These are phyloP conservation scores for Heterocephalus glaber DNA, from an alignment of 2,113 vertebrate genomes.

Conservation along the genomic window DNA sequence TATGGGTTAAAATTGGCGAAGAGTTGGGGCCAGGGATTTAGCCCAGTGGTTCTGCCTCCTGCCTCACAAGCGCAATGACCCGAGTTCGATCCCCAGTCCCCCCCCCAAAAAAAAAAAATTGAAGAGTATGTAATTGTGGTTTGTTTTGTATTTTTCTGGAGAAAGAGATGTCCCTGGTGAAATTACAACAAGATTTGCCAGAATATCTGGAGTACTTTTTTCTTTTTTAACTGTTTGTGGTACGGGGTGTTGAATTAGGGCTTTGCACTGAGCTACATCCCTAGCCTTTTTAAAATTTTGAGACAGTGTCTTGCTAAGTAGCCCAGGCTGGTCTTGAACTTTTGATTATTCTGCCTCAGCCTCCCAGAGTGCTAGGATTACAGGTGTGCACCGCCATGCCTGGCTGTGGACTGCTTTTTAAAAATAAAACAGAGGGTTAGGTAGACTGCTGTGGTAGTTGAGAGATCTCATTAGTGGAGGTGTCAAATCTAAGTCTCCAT, in stretches of 20 bases:
- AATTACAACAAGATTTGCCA: neutral
- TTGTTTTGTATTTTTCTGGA: neutral
- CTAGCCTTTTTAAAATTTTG: neutral
- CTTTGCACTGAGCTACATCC: neutral
- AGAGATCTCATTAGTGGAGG: neutral
- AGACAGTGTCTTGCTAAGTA: neutral
- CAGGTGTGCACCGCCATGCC: neutral
- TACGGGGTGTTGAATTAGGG: neutral
- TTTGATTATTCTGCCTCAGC: neutral
- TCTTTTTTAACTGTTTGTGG: neutral
- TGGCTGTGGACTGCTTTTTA: neutral
- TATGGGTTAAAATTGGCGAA: conserved; percentile 12
- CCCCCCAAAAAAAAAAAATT: too few species aligned
- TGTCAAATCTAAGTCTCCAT: neutral
- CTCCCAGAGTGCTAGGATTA: neutral
- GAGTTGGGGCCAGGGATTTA: too few species aligned
- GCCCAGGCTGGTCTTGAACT: neutral
- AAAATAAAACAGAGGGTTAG: neutral
- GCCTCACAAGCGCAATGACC: too few species aligned
- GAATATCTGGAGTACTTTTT: neutral
- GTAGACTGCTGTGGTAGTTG: neutral
- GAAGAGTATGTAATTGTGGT: neutral
- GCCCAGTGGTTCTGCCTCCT: too few species aligned
- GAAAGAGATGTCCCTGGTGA: neutral
- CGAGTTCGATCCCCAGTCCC: too few species aligned